phyloP scores from a whole-genome alignment of 1,140 invertebrate genomes.

The Colletes gigas region DNA sequence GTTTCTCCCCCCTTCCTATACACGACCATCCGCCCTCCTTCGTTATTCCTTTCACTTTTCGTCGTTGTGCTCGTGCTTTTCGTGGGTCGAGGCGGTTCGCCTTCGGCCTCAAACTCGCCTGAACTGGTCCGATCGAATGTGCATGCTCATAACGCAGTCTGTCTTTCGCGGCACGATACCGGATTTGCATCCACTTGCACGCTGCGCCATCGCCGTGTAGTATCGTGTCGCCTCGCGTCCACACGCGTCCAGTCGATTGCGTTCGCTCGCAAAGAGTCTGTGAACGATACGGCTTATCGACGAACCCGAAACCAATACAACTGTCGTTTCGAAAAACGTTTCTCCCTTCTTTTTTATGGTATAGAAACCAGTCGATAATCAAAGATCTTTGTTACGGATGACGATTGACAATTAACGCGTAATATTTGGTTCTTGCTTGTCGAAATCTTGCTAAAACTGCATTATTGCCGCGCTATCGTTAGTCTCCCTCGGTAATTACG shows the following conservation, averaged over 20 bases:
- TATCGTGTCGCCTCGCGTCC: no score
- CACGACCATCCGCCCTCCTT: neutral
- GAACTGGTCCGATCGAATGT: conserved; percentile 69
- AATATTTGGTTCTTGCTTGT: neutral
- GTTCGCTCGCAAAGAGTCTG: conserved; percentile 11
- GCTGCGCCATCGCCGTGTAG: neutral
- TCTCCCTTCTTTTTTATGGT: no score
- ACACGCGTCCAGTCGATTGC: no score
- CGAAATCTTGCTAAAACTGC: neutral
- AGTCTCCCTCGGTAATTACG: conserved; percentile 6
- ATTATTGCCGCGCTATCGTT: conserved; percentile 5
- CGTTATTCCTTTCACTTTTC: conserved; percentile 75
- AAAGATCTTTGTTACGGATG: neutral
- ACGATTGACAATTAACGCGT: neutral
- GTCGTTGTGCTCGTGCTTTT: conserved; percentile 70
- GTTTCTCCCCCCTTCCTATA: neutral
- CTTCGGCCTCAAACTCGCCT: conserved; percentile 72
- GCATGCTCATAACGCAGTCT: conserved; percentile 36
- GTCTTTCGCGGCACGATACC: conserved; percentile 44
- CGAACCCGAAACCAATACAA: no score
- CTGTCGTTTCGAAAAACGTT: no score
- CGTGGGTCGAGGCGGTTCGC: conserved; percentile 70
- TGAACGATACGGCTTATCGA: conserved; percentile 6
- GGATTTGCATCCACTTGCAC: conserved; percentile 31
- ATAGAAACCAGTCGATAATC: neutral